Base-by-base conservation (phyloP, 2,113 vertebrate genomes). In the Embiotoca jacksoni region DNA sequence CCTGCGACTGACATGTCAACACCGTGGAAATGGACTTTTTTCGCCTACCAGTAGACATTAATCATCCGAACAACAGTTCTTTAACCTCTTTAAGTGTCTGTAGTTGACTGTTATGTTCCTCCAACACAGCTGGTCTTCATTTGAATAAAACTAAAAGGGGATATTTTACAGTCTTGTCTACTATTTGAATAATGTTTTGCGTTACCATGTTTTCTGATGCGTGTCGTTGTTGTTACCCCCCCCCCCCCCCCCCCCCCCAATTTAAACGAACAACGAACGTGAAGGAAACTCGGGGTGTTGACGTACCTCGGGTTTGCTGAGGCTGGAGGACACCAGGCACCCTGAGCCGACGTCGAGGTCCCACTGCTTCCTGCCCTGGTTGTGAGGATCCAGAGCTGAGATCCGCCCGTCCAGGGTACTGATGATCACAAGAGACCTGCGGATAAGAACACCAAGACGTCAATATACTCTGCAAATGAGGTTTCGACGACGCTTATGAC, bases 261-360 rank as follows among this genome's bases (percentile, higher is more conserved):
- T 44, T 31, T 7, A 8, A 56, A 15, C 10, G 8, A 60, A 46
- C 16, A n/a, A 35, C 23, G 13, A 10, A 32, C 8, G 31, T 2
- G 35, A 59, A 23, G 11, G 3, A 36, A 75, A 53, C 13, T 39
- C 13, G 53, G 7, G 23, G 35, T 67, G 54, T 31, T 59, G 53
- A 15, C 70, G 3, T 90, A 99, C 98, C 97, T 98, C 98, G 56
- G 97, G 97, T 88, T 98, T 99, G 94, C 97, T 99, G 72, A 99
- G 96, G 79, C 97, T 99, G 89, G 98, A 98, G 30, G 97, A 98
- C 73, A 99, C 96, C 81, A 99, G 93, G 85, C 97, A 96, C 46
- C 98, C 98, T 0, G 98, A 98, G 54, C 96, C 96, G n/a, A 98
- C 95, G 16, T 99, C 98, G 74, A 99, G 94, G 88, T 99, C 97